Conservation (phyloP, 2,888 invertebrate species). For the Drosophila merina region DNA sequence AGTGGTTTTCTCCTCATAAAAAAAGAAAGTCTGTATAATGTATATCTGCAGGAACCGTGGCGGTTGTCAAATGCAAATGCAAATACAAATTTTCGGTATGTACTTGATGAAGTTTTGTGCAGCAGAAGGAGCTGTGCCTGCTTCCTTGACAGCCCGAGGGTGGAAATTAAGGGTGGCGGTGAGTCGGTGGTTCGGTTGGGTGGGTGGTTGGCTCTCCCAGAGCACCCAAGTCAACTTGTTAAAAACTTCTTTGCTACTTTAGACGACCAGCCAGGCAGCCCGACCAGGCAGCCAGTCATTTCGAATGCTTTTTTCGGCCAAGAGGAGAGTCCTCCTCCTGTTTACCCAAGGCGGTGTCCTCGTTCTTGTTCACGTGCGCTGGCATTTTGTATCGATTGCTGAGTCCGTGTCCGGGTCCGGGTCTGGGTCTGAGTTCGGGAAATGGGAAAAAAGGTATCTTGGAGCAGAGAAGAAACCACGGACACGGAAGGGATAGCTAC, state of each 20-base stretch:
- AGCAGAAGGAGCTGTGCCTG: slow-evolving; percentile 27
- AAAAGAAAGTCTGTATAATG: slow-evolving; percentile 15
- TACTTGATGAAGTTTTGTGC: slow-evolving; percentile 58
- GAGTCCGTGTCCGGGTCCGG: neutral
- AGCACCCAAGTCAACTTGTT: slow-evolving; percentile 50
- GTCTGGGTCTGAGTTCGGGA: neutral
- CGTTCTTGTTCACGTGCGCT: slow-evolving; percentile 31
- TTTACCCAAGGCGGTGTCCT: slow-evolving; percentile 51
- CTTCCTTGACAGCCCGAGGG: slow-evolving; percentile 20
- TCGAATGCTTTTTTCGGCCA: slow-evolving; percentile 38
- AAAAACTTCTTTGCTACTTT: slow-evolving; percentile 47
- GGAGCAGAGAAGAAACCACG: slow-evolving; percentile 9
- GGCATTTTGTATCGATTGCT: slow-evolving; percentile 50
- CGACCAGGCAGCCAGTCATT: slow-evolving; percentile 30
- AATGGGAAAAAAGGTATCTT: slow-evolving; percentile 15
- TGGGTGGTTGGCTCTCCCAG: neutral
- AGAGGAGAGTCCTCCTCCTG: slow-evolving; percentile 30
- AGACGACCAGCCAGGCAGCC: slow-evolving; percentile 20
- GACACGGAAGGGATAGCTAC: slow-evolving; percentile 31
- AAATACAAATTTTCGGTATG: slow-evolving; percentile 55
- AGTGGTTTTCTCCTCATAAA: neutral
- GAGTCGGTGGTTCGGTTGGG: slow-evolving; percentile 7
- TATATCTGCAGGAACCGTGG: slow-evolving; percentile 61
- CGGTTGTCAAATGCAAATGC: slow-evolving; percentile 69
- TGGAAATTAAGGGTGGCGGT: neutral